Percentiles rank a stretch among this genome's conserved stretches.
Evolutionary conservation across 1,140 invertebrate species (phyloP).

Genomic region (Neoseiulus cucumeris): DNA sequence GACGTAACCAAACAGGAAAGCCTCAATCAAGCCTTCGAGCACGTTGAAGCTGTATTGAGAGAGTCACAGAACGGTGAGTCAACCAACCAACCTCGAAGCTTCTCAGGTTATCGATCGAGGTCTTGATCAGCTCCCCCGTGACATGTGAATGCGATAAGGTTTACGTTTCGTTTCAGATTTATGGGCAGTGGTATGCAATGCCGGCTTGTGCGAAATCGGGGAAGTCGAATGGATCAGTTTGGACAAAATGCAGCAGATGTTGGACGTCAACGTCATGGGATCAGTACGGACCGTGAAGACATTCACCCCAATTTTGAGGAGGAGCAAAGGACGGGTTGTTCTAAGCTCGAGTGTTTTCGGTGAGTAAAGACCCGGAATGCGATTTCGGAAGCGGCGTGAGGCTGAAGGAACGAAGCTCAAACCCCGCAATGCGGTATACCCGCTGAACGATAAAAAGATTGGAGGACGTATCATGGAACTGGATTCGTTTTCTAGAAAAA

Average conservation of each 20-base stretch:
- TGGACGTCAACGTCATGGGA: conserved; percentile 46
- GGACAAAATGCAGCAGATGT: conserved; percentile 21
- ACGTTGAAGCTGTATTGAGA: conserved; percentile 14
- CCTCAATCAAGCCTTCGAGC: conserved; percentile 25
- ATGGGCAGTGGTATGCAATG: conserved; percentile 73
- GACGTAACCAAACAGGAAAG: conserved; percentile 44
- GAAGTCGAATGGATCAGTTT: conserved; percentile 33
- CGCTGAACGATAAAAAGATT: no score
- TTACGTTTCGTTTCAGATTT: conserved; percentile 29
- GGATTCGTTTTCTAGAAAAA: no score
- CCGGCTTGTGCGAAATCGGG: conserved; percentile 36
- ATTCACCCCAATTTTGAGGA: conserved; percentile 53
- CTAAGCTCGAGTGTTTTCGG: conserved; percentile 34
- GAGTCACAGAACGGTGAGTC: conserved; percentile 14
- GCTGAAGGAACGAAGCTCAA: no score
- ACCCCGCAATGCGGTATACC: no score
- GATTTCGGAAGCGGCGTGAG: no score
- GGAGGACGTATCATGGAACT: no score
- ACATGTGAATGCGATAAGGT: background rate
- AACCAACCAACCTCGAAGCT: background rate
- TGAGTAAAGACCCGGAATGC: no score
- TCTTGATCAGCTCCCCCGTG: background rate
- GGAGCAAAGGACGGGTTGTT: conserved; percentile 37
- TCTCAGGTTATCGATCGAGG: no score
- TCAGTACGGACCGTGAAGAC: conserved; percentile 33